Base-by-base conservation (phyloP, 2,797 vertebrate genomes). In the Poeciliopsis paucimaculata region DNA sequence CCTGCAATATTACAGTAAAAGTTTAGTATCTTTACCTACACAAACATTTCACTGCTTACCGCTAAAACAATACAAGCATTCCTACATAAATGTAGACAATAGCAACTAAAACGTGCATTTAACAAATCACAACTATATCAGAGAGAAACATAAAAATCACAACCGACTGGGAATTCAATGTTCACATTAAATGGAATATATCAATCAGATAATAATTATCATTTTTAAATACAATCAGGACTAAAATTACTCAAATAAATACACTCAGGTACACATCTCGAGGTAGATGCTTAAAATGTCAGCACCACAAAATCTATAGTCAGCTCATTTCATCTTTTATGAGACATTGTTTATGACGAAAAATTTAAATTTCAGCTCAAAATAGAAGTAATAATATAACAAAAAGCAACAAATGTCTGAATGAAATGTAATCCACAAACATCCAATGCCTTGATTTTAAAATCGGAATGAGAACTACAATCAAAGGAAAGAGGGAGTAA, bases 1-100 rank as follows among this genome's bases (percentile, higher is more conserved):
- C 51, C 43, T 74, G 60, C 26, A 75, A 28, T 62, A 7, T 39
- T 18, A 77, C n/a, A 34, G 18, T 10, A 77, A 46, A 77, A 12
- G n/a, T 5, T 23, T 9, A 20, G 43, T 11, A 39, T 11, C 8
- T 39, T 41, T 18, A 68, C 31, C 36, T 47, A 9, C 20, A 8
- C 31, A 6, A n/a, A 26, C 34, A 66, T 66, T 66, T 66, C 39
- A 66, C 18, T 39, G 8, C 36, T 39, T 11, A 43, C 8, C 1
- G n/a, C 36, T 6, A 70, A 70, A n/a, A 43, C 8, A 23, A 12
- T 10, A 0, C 3, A 3, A 39, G 20, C 64, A 66, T 39, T 66
- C 9, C 64, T 23, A 11, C 20, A 18, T 11, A 39, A 39, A 66
- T 20, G 62, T 23, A 39, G 16, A 39, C 34, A 5, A 4, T 5